These are phyloP conservation scores for Picus viridis DNA, from an alignment of 2,797 vertebrate species.

Conservation along the genomic window DNA sequence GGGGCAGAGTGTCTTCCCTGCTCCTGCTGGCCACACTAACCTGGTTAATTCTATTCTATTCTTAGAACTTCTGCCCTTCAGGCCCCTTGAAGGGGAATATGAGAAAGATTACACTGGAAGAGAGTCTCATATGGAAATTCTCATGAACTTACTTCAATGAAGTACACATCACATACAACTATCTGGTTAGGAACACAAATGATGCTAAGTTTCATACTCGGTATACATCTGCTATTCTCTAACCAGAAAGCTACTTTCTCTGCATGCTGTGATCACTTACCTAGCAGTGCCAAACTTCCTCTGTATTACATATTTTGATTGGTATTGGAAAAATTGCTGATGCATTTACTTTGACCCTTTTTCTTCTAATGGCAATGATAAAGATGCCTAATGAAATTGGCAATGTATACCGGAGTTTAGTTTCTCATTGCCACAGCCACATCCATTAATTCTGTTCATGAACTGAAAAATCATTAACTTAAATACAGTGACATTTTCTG, in stretches of 20 bases:
- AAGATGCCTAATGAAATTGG: neutral
- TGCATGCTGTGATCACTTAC: neutral
- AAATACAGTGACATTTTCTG: neutral
- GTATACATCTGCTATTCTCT: neutral
- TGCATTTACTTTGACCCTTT: neutral
- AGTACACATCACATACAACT: neutral
- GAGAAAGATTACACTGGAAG: neutral
- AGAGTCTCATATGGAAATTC: neutral
- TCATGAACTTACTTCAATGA: neutral
- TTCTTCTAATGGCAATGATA: neutral
- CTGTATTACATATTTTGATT: neutral
- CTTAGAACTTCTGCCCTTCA: neutral
- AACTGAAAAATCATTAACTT: conserved; percentile 20
- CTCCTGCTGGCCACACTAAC: too few relatives aligned
- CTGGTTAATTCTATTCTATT: neutral
- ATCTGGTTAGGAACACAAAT: neutral
- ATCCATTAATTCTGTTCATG: neutral
- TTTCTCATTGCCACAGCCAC: neutral
- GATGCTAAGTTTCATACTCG: neutral
- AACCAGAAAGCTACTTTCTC: neutral
- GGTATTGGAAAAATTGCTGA: neutral
- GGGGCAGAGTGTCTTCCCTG: too few relatives aligned
- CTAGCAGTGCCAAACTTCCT: neutral
- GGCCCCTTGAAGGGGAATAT: neutral
- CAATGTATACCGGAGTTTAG: neutral